A percentile compares a stretch with the other conserved stretches of the same genome.
Evolutionary conservation across 1,140 invertebrate species (phyloP).

Genomic region (Eumeta japonica): DNA sequence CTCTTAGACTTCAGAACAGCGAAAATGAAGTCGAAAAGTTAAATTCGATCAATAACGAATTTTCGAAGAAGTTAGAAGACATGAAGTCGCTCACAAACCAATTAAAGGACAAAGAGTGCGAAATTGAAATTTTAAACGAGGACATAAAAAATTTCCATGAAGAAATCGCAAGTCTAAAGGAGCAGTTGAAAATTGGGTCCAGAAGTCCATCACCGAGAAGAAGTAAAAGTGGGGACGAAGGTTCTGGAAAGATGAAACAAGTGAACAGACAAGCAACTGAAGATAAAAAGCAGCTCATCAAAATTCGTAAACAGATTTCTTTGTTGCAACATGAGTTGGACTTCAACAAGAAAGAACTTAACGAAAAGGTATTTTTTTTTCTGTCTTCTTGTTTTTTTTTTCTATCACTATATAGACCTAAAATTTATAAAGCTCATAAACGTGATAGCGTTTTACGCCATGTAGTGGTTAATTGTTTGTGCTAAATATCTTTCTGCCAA

Average conservation of each 20-base stretch:
- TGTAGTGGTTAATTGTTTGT: neutral
- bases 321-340: slow-evolving; percentile 61
- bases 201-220: slow-evolving; percentile 37
- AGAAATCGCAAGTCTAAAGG: slow-evolving; percentile 43
- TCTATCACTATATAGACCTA: slow-evolving; percentile 1
- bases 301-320: slow-evolving; percentile 58
- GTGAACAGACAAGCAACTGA: slow-evolving; percentile 22
- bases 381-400: too few relatives aligned
- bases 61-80: slow-evolving; percentile 40
- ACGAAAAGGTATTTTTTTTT: slow-evolving; percentile 40
- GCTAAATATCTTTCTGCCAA: neutral
- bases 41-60: slow-evolving; percentile 32
- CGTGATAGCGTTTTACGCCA: neutral
- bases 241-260: too few relatives aligned
- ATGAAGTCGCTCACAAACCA: slow-evolving; percentile 38
- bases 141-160: slow-evolving; percentile 50
- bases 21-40: slow-evolving; percentile 37
- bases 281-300: slow-evolving; percentile 40
- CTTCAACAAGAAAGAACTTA: slow-evolving; percentile 49
- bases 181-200: slow-evolving; percentile 40
- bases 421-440: neutral
- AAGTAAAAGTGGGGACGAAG: slow-evolving; percentile 33
- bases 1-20: slow-evolving; percentile 37
- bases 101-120: slow-evolving; percentile 48
- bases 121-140: slow-evolving; percentile 54